Conservation (phyloP, 2,113 vertebrate species). For the Cebus imitator region DNA sequence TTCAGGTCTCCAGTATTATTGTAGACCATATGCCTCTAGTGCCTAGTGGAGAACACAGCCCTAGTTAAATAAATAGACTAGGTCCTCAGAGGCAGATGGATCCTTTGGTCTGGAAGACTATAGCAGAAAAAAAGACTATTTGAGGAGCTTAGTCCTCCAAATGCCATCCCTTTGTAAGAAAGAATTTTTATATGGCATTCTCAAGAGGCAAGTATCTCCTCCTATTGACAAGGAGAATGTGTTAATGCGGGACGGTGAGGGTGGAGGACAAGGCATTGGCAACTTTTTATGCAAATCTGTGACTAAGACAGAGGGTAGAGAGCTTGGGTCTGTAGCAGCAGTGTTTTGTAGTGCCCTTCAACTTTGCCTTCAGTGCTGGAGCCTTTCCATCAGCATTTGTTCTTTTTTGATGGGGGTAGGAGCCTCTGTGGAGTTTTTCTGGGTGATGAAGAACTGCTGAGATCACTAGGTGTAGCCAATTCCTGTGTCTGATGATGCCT, state of each 20-base stretch:
- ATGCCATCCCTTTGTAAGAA: neutral
- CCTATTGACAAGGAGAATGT: neutral
- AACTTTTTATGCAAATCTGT: neutral
- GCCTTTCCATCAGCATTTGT: neutral
- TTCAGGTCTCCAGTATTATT: neutral
- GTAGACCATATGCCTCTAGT: neutral
- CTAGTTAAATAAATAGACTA: neutral
- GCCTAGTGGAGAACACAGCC: neutral
- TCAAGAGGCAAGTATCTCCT: neutral
- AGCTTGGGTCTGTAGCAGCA: neutral
- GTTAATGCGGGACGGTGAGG: neutral
- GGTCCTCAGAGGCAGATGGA: neutral
- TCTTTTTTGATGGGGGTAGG: neutral
- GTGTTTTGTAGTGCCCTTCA: neutral
- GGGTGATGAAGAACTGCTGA: neutral
- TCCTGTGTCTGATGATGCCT: neutral
- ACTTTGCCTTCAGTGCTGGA: neutral
- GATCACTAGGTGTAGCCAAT: neutral
- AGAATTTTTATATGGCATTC: neutral
- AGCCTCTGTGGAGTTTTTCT: neutral
- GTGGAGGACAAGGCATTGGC: neutral
- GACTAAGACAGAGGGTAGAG: neutral
- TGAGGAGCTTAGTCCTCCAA: neutral
- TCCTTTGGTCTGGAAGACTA: neutral
- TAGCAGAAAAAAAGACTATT: neutral